Evolutionary conservation across 1,140 invertebrate genomes (phyloP).

Genomic region (Anastrepha obliqua): DNA sequence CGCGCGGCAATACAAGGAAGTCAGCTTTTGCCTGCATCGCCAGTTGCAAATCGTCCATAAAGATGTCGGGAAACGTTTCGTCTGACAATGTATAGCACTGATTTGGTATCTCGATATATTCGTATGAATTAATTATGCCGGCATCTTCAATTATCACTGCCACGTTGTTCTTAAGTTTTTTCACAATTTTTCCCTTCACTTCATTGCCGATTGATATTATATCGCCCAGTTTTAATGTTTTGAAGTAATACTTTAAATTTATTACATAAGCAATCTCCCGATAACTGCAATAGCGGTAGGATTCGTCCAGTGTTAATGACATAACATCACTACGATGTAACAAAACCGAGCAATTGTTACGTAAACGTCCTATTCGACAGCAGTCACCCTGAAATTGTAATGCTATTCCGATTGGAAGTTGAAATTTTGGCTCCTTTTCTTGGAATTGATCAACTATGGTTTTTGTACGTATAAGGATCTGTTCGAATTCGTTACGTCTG

Average conservation of each 20-base stretch:
- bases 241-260: slow-evolving; percentile 65
- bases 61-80: slow-evolving; percentile 59
- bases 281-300: slow-evolving; percentile 65
- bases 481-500: slow-evolving; percentile 62
- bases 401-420: slow-evolving; percentile 63
- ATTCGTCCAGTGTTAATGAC: slow-evolving; percentile 64
- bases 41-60: slow-evolving; percentile 60
- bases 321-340: slow-evolving; percentile 63
- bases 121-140: slow-evolving; percentile 66
- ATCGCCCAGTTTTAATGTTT: slow-evolving; percentile 62
- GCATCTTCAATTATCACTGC: slow-evolving; percentile 66
- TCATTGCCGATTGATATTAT: slow-evolving; percentile 64
- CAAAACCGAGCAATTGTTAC: slow-evolving; percentile 67
- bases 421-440: slow-evolving; percentile 59
- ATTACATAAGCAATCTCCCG: slow-evolving; percentile 67
- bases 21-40: slow-evolving; percentile 61
- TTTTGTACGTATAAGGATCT: slow-evolving; percentile 62
- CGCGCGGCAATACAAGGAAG: slow-evolving; percentile 67
- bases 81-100: slow-evolving; percentile 64
- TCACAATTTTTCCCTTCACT: slow-evolving; percentile 65
- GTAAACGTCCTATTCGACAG: slow-evolving; percentile 65
- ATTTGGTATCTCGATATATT: slow-evolving; percentile 68
- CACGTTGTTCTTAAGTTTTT: slow-evolving; percentile 65
- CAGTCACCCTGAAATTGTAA: slow-evolving; percentile 69
- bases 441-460: slow-evolving; percentile 60